Evolutionary conservation across 2,797 vertebrate species (phyloP), one percentile per base, ranked within the genome.

Genomic region (Rhinatrema bivittatum): DNA sequence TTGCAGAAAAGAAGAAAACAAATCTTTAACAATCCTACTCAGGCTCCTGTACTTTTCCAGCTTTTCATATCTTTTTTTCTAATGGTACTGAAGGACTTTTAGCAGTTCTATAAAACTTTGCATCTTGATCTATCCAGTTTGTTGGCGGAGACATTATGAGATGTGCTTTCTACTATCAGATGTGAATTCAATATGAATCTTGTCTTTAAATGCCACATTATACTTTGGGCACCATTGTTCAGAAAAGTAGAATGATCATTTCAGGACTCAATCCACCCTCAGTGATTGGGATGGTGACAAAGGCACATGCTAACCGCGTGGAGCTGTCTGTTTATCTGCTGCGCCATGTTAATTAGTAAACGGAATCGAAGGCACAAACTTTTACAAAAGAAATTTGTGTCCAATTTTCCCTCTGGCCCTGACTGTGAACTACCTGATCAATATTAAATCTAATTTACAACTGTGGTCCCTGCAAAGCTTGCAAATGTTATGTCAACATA

Each of bases 391-490:
- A 67, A 46, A 39, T 44, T 41, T 2, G 7, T 58, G 62, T 73
- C 62, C 67, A 66, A 65, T 76, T 74, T 74, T 73, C 62, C 60
- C 60, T 55, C 40, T 56, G 60, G 39, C 46, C 53, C 54, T 16
- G 23, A 60, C 62, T 54, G 53, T 68, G 61, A 67, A 62, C 19
- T 46, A 55, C 42, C 65, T 76, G 72, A 82, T 82, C 75, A 74
- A 76, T 84, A 79, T 67, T 65, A 76, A 81, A 84, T 74, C 64
- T 74, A 79, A 73, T 78, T 79, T 76, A 70, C 63, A 65, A 53
- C 3, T 53, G 72, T 70, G 70, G 65, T 67, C 55, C 64, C 63
- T 41, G 53, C 51, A 67, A 79, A 76, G 67, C 56, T 60, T 70
- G 70, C 72, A 76, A 81, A 78, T 74, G 68, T 77, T 82, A 75